phyloP scores from a whole-genome alignment of 2,797 vertebrate species.

The Tympanoctomys barrerae region DNA sequence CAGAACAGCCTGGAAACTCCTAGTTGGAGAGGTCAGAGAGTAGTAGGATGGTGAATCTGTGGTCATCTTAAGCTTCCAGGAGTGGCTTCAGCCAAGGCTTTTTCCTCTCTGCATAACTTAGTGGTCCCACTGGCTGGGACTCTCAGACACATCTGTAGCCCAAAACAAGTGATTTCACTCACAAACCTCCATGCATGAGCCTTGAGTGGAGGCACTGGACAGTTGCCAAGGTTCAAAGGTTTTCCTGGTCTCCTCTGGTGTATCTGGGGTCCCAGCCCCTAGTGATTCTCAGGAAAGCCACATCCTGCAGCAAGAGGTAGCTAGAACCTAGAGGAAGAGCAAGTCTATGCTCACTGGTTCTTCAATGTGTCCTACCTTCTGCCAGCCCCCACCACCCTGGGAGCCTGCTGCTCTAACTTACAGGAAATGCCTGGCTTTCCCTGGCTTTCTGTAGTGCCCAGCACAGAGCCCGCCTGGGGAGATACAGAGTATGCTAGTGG shows the following conservation, averaged over 20 bases:
- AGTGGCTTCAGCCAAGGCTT: not conserved
- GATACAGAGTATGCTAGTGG: slow-evolving; percentile 14
- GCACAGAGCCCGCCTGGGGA: not conserved
- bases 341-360: not conserved
- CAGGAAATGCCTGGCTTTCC: not conserved
- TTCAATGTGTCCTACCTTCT: not conserved
- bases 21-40: not conserved
- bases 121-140: too few species aligned
- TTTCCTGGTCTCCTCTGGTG: not conserved
- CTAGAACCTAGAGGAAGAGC: not conserved
- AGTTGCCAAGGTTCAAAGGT: not conserved
- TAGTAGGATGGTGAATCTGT: not conserved
- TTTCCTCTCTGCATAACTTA: not conserved
- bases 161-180: not conserved
- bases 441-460: not conserved
- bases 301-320: not conserved
- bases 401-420: not conserved
- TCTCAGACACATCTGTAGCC: not conserved
- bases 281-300: not conserved
- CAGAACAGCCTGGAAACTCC: not conserved
- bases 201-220: not conserved
- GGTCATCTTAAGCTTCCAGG: not conserved
- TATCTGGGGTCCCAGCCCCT: not conserved
- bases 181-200: not conserved
- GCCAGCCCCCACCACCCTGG: not conserved